Evolutionary conservation across 2,888 invertebrate genomes (phyloP).

Genomic region (Ophion ellenae): DNA sequence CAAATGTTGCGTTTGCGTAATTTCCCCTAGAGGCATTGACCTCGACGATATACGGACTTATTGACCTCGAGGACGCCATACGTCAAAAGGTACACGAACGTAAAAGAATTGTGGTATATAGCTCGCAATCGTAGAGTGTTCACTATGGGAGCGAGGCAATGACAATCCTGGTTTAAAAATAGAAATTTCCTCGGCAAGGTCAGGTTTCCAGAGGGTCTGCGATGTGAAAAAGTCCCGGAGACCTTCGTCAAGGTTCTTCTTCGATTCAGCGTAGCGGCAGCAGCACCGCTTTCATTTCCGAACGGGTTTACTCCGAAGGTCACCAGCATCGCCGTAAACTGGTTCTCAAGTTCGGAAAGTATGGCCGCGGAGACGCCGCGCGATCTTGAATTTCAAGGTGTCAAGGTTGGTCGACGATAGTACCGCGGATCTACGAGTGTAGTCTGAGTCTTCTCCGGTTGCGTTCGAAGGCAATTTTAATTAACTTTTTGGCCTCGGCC

Average conservation of each 20-base stretch:
- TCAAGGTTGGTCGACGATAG: conserved; percentile 9
- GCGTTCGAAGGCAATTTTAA: not conserved
- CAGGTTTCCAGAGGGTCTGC: not conserved
- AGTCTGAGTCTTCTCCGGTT: not conserved
- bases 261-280: not conserved
- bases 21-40: conserved; percentile 73
- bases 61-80: conserved; percentile 46
- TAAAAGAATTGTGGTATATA: not conserved
- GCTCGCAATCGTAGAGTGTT: not conserved
- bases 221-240: not conserved
- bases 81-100: conserved; percentile 28
- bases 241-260: not conserved
- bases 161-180: conserved; percentile 32
- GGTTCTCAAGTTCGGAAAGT: conserved; percentile 18
- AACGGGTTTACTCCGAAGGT: conserved; percentile 28
- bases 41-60: conserved; percentile 69
- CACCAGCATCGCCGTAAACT: not conserved
- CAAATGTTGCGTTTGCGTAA: conserved; percentile 68
- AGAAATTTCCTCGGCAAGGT: conserved; percentile 20
- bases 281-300: not conserved
- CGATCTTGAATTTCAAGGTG: conserved; percentile 29
- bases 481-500: too few relatives aligned
- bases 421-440: not conserved
- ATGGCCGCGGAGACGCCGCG: not conserved
- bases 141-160: conserved; percentile 10